Evolutionary conservation across 2,113 vertebrate species (phyloP).

Genomic region (Sapajus apella): DNA sequence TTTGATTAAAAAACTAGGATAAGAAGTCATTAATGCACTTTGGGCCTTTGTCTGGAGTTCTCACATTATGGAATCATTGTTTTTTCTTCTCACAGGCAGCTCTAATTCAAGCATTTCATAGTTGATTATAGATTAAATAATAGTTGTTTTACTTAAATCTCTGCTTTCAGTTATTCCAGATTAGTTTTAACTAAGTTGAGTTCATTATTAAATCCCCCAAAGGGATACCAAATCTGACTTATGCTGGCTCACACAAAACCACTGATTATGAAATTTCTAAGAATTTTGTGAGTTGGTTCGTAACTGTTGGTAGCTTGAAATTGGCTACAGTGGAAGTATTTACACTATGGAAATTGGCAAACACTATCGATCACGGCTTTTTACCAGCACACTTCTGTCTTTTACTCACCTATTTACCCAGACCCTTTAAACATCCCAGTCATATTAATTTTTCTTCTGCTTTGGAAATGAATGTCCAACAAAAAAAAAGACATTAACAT

Average conservation of each 20-base stretch:
- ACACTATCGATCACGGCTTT: not conserved
- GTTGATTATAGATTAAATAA: not conserved
- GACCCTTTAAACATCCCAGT: not conserved
- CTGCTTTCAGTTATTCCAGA: not conserved
- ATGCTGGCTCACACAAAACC: not conserved
- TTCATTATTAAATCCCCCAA: not conserved
- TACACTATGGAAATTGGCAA: not conserved
- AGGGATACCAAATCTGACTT: not conserved
- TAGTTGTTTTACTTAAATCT: not conserved
- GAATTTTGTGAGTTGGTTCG: not conserved
- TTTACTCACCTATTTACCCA: not conserved
- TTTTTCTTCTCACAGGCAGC: not conserved
- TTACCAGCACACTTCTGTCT: not conserved
- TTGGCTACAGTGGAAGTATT: not conserved
- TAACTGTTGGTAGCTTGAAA: not conserved
- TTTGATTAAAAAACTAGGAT: not conserved
- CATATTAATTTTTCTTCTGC: not conserved
- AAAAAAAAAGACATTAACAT: not conserved
- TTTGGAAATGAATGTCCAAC: not conserved
- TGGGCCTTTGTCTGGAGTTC: not conserved
- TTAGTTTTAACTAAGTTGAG: not conserved
- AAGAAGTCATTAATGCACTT: not conserved
- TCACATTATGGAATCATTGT: not conserved
- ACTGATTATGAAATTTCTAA: not conserved
- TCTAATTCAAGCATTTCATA: conserved; percentile 1